Evolutionary conservation across 2,113 vertebrate species (phyloP).

Genomic region (Mesoclemmys tuberculata): DNA sequence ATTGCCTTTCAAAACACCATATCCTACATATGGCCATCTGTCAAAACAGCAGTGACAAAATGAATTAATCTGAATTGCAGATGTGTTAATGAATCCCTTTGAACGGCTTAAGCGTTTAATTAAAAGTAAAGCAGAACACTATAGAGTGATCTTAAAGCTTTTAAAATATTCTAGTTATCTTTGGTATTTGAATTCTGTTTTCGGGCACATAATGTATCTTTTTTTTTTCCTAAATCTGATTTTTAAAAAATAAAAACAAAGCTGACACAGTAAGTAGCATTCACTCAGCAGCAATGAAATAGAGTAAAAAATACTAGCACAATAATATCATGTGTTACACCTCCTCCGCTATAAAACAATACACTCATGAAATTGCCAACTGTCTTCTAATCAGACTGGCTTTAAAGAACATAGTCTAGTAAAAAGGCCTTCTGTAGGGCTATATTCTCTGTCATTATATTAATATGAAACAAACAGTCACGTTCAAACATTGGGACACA

Average conservation of each 20-base stretch:
- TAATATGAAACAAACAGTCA: neutral
- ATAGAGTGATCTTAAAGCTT: constrained; percentile 66
- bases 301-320: constrained; percentile 45
- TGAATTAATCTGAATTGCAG: constrained; percentile 75
- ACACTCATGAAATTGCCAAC: neutral
- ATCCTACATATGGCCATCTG: constrained; percentile 70
- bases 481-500: neutral
- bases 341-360: neutral
- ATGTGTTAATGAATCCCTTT: constrained; percentile 77
- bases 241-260: constrained; percentile 53
- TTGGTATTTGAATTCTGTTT: constrained; percentile 72
- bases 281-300: constrained; percentile 10
- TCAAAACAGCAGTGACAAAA: constrained; percentile 76
- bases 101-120: constrained; percentile 77
- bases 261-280: neutral
- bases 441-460: constrained; percentile 10
- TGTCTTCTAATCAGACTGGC: neutral
- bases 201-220: neutral
- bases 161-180: constrained; percentile 63
- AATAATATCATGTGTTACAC: neutral
- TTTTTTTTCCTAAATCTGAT: constrained; percentile 1
- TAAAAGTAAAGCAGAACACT: constrained; percentile 71
- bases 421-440: constrained; percentile 7
- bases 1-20: constrained; percentile 59
- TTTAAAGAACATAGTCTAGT: neutral